Evolutionary conservation across 2,888 invertebrate genomes (phyloP), one percentile per base, ranked within the genome.

Genomic region (Leucoptera coffeella): DNA sequence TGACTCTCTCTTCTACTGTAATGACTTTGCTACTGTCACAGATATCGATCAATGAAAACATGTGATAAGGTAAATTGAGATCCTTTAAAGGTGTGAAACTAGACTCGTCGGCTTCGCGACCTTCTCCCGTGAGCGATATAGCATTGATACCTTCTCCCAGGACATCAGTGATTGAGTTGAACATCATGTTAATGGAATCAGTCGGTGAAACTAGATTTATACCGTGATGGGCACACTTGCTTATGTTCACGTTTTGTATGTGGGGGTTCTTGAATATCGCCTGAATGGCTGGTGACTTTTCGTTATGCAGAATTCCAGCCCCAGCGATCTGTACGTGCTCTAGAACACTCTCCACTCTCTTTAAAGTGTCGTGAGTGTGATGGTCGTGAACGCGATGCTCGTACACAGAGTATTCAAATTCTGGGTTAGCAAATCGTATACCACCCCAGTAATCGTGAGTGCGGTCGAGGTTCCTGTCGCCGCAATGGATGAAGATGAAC

Each of bases 11-110:
- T 50, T 92, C 88, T 2, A 99, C 79, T 2, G 77, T 75, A 10
- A 99, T 80, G 47, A 89, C 86, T 62, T 99, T 99, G 28, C 85
- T 83, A 2, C 94, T 87, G 47, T 95, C 93, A 53, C 99, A 99
- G 38, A 97, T 93, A 39, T 97, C 94, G 10, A 99, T 81, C 41
- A 99, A 64, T 15, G 97, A 94, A 57, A 94, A 96, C 20, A 94
- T 59, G 44, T 91, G 81, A 46, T 94, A 94, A 0, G 96, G 94
- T 7, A 94, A 74, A 42, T 84, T 83, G 2, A 90, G 61, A 30
- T 82, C 77, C 41, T 82, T 83, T 3, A 95, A 59, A 0, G 95
- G 95, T 2, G 78, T 78, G 44, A 94, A 96, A 36, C 93, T 92
- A 8, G 93, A 87, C 45, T 87, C 82, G 12, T 85, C 84, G 0